A percentile compares a stretch with the other conserved stretches of the same genome.
Conservation (phyloP, 2,797 vertebrate genomes). For the Prionace glauca region DNA sequence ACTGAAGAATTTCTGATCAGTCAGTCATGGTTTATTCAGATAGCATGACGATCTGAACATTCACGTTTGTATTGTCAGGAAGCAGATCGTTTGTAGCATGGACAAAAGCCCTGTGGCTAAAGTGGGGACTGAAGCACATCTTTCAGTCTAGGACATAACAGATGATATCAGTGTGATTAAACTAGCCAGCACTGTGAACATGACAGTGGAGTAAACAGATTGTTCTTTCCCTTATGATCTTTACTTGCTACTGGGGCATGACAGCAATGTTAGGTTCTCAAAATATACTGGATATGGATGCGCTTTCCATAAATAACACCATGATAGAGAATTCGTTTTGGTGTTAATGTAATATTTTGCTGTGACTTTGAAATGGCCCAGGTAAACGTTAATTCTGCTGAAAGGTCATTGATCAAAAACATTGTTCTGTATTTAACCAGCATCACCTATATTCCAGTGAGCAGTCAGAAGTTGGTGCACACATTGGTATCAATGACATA, state of each 20-base stretch:
- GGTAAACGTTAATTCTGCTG: background rate
- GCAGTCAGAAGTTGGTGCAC: too few relatives aligned
- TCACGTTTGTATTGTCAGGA: slow-evolving; percentile 35
- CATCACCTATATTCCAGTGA: too few relatives aligned
- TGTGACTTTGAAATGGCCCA: background rate
- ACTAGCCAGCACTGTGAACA: slow-evolving; percentile 32
- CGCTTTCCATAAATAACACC: background rate
- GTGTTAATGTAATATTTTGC: background rate
- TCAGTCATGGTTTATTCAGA: slow-evolving; percentile 31
- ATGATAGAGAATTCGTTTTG: background rate
- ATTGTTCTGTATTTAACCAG: background rate
- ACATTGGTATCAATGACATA: too few relatives aligned
- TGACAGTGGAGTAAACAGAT: slow-evolving; percentile 38
- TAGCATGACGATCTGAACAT: slow-evolving; percentile 14
- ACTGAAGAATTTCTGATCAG: slow-evolving; percentile 1
- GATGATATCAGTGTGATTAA: slow-evolving; percentile 40
- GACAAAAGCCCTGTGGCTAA: background rate
- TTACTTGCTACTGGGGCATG: background rate
- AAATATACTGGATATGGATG: background rate
- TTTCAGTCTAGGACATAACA: slow-evolving; percentile 37
- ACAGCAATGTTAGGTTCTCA: background rate
- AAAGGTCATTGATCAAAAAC: background rate
- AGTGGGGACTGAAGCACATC: slow-evolving; percentile 21
- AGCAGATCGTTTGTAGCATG: slow-evolving; percentile 19
- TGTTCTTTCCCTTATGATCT: slow-evolving; percentile 23